phyloP scores from a whole-genome alignment of 2,797 vertebrate genomes.

The Chrysocyon brachyurus region DNA sequence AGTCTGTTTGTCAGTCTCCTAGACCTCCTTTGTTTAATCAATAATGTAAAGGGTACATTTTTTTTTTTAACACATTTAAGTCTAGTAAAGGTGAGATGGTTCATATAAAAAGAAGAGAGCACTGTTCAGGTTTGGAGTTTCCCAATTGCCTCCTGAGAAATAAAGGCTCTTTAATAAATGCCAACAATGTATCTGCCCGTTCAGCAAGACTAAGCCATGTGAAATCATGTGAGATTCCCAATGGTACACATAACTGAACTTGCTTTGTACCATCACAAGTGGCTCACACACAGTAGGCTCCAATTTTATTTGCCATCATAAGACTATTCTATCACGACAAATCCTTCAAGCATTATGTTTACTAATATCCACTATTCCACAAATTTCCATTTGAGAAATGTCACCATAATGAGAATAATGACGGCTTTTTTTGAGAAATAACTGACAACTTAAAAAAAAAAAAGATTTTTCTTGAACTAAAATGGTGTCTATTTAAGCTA shows the following conservation, averaged over 20 bases:
- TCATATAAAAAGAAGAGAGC: neutral
- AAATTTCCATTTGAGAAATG: neutral
- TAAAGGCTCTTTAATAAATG: neutral
- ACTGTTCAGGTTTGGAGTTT: neutral
- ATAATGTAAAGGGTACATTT: neutral
- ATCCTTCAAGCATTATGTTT: neutral
- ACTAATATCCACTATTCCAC: neutral
- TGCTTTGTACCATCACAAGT: neutral
- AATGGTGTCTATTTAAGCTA: neutral
- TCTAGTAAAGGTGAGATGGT: neutral
- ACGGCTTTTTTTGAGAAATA: slow-evolving; percentile 24
- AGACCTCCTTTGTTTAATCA: neutral
- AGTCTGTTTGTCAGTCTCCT: neutral
- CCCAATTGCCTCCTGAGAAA: neutral
- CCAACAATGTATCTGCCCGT: neutral
- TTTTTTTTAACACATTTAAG: neutral
- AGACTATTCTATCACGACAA: neutral
- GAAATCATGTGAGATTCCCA: neutral
- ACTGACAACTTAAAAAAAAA: neutral
- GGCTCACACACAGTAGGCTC: neutral
- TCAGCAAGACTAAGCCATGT: neutral
- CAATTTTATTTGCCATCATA: neutral
- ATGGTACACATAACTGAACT: neutral
- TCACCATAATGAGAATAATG: neutral
- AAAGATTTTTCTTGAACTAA: slow-evolving; percentile 4